Percentiles rank a stretch among this genome's conserved stretches.
These are phyloP conservation scores for Zoanthus gigantus DNA, from an alignment of 92 coral and sea anemone species.

Conservation along the genomic window DNA sequence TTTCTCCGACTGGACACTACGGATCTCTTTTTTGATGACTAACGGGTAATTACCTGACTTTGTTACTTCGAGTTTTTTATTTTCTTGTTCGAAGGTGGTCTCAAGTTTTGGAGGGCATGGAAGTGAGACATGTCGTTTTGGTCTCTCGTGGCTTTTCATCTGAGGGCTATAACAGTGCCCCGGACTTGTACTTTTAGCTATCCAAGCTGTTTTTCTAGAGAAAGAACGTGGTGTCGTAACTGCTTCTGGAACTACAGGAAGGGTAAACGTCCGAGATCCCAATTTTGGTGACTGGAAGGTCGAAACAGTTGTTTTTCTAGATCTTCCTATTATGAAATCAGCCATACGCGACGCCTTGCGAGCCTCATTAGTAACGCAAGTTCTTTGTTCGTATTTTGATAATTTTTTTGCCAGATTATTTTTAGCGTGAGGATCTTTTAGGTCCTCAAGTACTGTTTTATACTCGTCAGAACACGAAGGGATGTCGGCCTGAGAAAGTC, in stretches of 20 bases:
- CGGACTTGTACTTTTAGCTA: constrained; percentile 11
- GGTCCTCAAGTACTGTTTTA: constrained; percentile 30
- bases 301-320: neutral
- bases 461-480: constrained; percentile 60
- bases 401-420: neutral
- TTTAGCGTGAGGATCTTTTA: constrained; percentile 25
- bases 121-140: constrained; percentile 31
- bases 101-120: constrained; percentile 33
- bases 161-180: neutral
- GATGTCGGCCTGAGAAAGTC: constrained; percentile 43
- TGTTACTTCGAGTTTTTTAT: constrained; percentile 1
- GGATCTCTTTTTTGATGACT: neutral
- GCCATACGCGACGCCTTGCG: constrained; percentile 31
- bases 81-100: neutral
- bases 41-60: constrained; percentile 1
- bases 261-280: constrained; percentile 19
- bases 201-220: constrained; percentile 50
- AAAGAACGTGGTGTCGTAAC: neutral
- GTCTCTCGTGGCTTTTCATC: neutral
- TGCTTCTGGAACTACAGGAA: constrained; percentile 12
- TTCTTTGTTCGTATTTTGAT: constrained; percentile 1
- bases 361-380: neutral
- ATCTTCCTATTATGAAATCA: neutral
- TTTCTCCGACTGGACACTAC: neutral
- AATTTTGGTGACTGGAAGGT: neutral